Conservation (phyloP, 1,140 invertebrate species). For the Ceratina australensis region DNA sequence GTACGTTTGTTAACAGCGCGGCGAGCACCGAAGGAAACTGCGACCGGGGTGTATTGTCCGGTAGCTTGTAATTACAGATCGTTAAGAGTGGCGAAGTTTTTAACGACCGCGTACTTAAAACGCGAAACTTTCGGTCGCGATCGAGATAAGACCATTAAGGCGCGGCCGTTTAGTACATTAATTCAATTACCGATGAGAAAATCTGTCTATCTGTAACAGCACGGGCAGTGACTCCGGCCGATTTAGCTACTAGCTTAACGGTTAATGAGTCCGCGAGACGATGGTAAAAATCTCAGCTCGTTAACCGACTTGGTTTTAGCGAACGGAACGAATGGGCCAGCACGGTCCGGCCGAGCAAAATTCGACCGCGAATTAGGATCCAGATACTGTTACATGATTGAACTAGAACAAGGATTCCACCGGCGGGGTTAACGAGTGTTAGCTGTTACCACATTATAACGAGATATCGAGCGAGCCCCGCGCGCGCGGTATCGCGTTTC, state of each 20-base stretch:
- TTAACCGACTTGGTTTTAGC: no score
- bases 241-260: no score
- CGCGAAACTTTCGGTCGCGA: background rate
- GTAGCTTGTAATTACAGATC: conserved; percentile 32
- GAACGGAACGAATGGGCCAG: background rate
- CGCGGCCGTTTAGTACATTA: no score
- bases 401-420: conserved; percentile 53
- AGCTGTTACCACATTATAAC: conserved; percentile 68
- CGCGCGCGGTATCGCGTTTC: conserved; percentile 70
- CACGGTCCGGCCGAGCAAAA: conserved; percentile 4
- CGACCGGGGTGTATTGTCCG: background rate
- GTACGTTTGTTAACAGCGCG: background rate
- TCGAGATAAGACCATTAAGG: background rate
- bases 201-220: no score
- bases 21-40: background rate
- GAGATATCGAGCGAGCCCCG: conserved; percentile 68
- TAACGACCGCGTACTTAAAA: conserved; percentile 9
- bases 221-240: no score
- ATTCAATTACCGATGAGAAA: no score
- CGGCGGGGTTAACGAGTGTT: conserved; percentile 70
- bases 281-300: no score
- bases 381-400: conserved; percentile 57
- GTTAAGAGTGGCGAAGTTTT: conserved; percentile 37
- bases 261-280: no score
- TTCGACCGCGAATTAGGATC: conserved; percentile 29